Conservation (phyloP, 2,888 invertebrate species). For the Noctua janthe region DNA sequence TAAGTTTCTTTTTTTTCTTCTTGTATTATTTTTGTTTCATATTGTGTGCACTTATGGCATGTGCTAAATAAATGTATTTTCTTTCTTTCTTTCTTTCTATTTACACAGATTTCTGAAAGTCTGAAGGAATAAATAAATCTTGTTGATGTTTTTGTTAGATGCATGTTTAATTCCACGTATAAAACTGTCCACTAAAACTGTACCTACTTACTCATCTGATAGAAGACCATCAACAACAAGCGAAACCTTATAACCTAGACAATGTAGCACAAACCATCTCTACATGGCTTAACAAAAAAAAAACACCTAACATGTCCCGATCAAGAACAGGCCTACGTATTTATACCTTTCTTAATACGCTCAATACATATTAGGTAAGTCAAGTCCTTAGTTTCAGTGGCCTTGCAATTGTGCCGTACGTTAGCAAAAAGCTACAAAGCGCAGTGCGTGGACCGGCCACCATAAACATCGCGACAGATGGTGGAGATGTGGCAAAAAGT, state of each 20-base stretch:
- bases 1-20: no score
- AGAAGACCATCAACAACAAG: not conserved
- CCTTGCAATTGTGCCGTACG: constrained; percentile 49
- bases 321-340: constrained; percentile 34
- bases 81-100: no score
- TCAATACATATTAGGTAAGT: constrained; percentile 52
- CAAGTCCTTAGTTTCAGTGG: constrained; percentile 44
- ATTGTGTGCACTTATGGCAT: no score
- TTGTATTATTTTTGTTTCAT: no score
- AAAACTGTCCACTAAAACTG: not conserved
- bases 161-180: not conserved
- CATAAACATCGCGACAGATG: constrained; percentile 86
- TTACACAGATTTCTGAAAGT: not conserved
- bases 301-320: not conserved
- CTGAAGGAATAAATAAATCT: not conserved
- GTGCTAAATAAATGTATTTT: no score
- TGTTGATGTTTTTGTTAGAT: not conserved
- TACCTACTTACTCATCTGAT: not conserved
- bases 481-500: constrained; percentile 83
- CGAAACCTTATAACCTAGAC: not conserved
- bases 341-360: constrained; percentile 41
- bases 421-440: constrained; percentile 72
- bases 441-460: constrained; percentile 67
- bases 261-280: constrained; percentile 12
- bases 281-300: constrained; percentile 1